Percentiles rank a stretch among this genome's conserved stretches.
Evolutionary conservation across 2,113 vertebrate genomes (phyloP).

Genomic region (Xiphophorus maculatus): DNA sequence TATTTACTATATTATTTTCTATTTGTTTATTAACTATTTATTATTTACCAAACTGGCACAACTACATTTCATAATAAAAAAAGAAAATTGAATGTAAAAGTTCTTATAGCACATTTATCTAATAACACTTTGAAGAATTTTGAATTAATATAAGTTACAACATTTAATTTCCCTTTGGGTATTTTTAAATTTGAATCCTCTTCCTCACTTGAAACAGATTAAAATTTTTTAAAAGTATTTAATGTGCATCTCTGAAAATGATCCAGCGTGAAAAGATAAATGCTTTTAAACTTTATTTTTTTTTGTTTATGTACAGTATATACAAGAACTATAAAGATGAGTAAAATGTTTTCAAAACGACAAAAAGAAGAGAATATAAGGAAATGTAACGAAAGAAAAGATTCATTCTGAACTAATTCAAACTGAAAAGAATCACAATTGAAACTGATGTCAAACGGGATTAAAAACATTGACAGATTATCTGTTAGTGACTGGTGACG

Average conservation of each 20-base stretch:
- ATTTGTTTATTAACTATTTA: no score
- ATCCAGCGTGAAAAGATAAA: background rate
- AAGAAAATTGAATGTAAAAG: no score
- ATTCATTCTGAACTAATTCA: background rate
- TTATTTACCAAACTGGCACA: no score
- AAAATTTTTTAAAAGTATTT: background rate
- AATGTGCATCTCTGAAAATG: background rate
- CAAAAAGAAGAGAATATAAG: background rate
- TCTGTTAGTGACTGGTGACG: conserved; percentile 69
- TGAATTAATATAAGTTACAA: no score
- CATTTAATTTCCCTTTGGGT: no score
- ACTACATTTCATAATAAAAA: no score
- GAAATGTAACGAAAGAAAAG: background rate
- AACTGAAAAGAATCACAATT: background rate
- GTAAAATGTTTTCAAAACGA: background rate
- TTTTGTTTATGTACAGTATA: conserved; percentile 58
- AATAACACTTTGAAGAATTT: no score
- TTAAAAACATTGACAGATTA: background rate
- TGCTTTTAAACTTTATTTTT: conserved; percentile 31
- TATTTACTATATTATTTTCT: no score
- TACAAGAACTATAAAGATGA: conserved; percentile 25
- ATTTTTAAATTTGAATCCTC: no score
- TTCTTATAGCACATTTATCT: no score
- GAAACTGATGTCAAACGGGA: no score
- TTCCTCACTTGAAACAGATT: background rate